A percentile compares a stretch with the other conserved stretches of the same genome.
phyloP scores from a whole-genome alignment of 1,140 invertebrate species.

The Drosophila rufa region DNA sequence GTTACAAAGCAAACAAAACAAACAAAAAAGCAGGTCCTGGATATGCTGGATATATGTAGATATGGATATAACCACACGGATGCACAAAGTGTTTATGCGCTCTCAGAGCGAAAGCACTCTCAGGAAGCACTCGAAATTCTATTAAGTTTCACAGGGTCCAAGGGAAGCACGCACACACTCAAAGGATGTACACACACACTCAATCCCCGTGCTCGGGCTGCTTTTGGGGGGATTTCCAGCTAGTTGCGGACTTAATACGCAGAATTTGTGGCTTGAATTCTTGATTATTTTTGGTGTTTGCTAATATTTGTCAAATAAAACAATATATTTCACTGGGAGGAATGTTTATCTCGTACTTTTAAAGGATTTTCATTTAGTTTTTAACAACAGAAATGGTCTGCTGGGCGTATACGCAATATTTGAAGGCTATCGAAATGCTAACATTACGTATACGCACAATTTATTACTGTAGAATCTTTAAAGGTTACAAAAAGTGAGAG shows the following conservation, averaged over 20 bases:
- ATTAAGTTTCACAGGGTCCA: conserved; percentile 21
- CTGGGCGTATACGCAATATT: conserved; percentile 8
- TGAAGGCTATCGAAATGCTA: too few relatives aligned
- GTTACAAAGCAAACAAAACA: conserved; percentile 65
- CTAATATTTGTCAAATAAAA: conserved; percentile 2
- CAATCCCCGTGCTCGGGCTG: neutral
- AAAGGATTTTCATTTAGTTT: neutral
- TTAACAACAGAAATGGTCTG: neutral
- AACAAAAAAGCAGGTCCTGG: conserved; percentile 54
- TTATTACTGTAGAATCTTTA: neutral
- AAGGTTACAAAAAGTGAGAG: too few relatives aligned
- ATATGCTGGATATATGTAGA: conserved; percentile 36
- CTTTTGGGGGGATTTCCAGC: neutral
- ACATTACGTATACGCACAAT: neutral
- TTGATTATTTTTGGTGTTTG: neutral
- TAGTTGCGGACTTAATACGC: neutral
- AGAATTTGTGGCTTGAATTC: conserved; percentile 1
- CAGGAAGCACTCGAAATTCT: conserved; percentile 35
- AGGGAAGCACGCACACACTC: conserved; percentile 7
- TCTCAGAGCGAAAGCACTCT: conserved; percentile 26
- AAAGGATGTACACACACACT: conserved; percentile 6
- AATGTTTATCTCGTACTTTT: too few relatives aligned
- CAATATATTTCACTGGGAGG: neutral
- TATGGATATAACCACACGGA: conserved; percentile 13
- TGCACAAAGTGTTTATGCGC: conserved; percentile 37